phyloP scores from a whole-genome alignment of 1,140 invertebrate genomes.

The Homalodisca vitripennis region DNA sequence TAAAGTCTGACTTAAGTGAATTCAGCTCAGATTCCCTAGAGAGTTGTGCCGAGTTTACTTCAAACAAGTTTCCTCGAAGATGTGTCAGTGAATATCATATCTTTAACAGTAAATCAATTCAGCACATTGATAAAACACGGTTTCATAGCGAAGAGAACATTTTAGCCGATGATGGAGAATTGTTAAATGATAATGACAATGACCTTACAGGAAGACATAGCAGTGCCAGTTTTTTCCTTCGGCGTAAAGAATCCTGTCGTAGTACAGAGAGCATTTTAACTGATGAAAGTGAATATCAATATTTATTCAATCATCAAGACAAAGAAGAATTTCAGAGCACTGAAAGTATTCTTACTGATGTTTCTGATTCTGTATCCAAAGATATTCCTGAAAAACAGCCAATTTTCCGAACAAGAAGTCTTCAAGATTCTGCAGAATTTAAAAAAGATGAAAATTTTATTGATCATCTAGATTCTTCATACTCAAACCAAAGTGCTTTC shows the following conservation, averaged over 20 bases:
- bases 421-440: constrained; percentile 50
- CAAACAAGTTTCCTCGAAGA: constrained; percentile 57
- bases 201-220: constrained; percentile 55
- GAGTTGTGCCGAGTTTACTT: constrained; percentile 61
- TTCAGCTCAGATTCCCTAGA: constrained; percentile 76
- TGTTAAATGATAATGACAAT: constrained; percentile 56
- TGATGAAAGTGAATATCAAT: constrained; percentile 67
- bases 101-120: constrained; percentile 50
- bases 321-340: constrained; percentile 47
- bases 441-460: constrained; percentile 37
- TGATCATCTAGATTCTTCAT: neutral
- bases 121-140: constrained; percentile 40
- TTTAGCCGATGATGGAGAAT: constrained; percentile 63
- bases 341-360: constrained; percentile 53
- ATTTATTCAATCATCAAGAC: constrained; percentile 46
- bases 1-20: constrained; percentile 51
- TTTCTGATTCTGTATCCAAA: constrained; percentile 65
- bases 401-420: constrained; percentile 51
- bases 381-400: constrained; percentile 46
- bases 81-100: constrained; percentile 77
- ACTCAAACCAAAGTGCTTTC: neutral
- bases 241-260: constrained; percentile 59
- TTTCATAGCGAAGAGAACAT: constrained; percentile 72
- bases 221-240: constrained; percentile 54
- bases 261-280: constrained; percentile 76